These are phyloP conservation scores for Anguilla japonica DNA, from an alignment of 2,113 vertebrate genomes.

Conservation along the genomic window DNA sequence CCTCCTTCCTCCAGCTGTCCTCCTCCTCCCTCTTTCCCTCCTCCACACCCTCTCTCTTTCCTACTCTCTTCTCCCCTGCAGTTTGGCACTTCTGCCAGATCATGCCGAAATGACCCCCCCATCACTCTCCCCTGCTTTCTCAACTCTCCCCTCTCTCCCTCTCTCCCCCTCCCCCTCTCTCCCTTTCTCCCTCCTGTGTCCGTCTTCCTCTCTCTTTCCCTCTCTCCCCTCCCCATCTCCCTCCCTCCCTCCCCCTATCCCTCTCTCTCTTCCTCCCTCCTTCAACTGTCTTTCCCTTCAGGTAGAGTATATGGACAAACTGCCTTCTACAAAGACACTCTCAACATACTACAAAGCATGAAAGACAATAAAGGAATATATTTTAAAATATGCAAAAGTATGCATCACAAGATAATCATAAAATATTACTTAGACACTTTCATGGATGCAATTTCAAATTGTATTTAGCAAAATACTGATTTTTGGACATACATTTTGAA, in stretches of 20 bases:
- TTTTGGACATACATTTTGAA: background rate
- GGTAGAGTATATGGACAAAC: background rate
- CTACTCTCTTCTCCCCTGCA: background rate
- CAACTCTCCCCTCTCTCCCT: background rate
- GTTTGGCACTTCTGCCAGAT: too few relatives aligned
- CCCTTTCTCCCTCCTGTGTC: background rate
- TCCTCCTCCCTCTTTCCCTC: background rate
- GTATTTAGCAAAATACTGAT: background rate
- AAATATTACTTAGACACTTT: background rate
- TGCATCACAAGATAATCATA: background rate
- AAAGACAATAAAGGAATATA: background rate
- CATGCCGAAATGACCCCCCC: too few relatives aligned
- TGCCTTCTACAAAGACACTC: background rate
- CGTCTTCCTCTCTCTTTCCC: background rate
- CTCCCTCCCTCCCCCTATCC: slow-evolving; percentile 31
- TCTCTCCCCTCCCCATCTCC: slow-evolving; percentile 19
- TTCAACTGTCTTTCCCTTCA: background rate
- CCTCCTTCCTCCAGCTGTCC: background rate
- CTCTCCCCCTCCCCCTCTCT: background rate
- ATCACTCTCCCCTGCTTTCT: background rate
- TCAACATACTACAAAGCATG: background rate
- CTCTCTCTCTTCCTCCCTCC: slow-evolving; percentile 19
- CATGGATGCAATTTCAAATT: background rate
- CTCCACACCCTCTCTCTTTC: background rate
- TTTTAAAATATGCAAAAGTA: background rate